A percentile compares a stretch with the other conserved stretches of the same genome.
phyloP scores from a whole-genome alignment of 2,113 vertebrate genomes.

The Glaucidium brasilianum region DNA sequence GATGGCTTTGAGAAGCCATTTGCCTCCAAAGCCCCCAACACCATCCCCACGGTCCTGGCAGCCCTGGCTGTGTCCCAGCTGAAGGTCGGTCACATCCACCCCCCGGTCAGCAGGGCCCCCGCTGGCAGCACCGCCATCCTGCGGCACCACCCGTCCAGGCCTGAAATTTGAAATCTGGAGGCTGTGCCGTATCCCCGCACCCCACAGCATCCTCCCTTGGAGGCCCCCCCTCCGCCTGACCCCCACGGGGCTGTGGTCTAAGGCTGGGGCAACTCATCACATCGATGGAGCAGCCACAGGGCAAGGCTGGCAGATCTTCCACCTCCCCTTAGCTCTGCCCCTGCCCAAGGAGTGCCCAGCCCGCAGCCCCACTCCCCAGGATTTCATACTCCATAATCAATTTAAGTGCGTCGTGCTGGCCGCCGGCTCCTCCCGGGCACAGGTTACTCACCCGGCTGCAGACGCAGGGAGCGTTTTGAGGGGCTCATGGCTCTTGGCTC shows the following conservation, averaged over 20 bases:
- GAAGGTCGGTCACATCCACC: neutral
- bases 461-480: neutral
- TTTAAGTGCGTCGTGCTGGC: neutral
- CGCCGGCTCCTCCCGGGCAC: neutral
- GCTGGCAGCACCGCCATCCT: neutral
- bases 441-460: neutral
- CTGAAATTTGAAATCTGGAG: neutral
- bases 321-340: neutral
- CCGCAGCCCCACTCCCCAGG: neutral
- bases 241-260: neutral
- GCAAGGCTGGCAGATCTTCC: neutral
- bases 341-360: neutral
- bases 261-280: neutral
- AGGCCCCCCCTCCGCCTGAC: neutral
- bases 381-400: neutral
- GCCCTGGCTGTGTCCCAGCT: neutral
- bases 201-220: neutral
- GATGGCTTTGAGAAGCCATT: neutral
- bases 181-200: neutral
- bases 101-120: fast-evolving
- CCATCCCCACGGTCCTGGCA: neutral
- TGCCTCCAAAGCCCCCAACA: neutral
- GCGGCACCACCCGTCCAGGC: fast-evolving
- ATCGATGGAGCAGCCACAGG: neutral
- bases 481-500: neutral